A percentile compares a stretch with the other conserved stretches of the same genome.
Evolutionary conservation across 1,140 invertebrate genomes (phyloP).

Genomic region (Leptonema lineaticorne): DNA sequence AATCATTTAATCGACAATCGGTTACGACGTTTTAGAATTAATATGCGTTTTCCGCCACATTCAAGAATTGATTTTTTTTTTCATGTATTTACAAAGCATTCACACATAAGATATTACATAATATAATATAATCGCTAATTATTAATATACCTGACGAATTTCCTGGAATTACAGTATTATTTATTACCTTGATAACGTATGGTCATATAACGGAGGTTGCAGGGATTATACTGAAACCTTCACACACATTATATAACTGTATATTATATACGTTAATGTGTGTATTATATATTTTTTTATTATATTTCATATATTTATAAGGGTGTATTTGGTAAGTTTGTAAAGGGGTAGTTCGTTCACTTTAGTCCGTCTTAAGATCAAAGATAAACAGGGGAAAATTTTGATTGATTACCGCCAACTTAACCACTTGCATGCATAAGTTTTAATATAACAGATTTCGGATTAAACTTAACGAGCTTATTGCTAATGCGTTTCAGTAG

Average conservation of each 20-base stretch:
- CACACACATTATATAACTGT: neutral
- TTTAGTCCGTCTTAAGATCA: constrained; percentile 8
- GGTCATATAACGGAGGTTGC: too few species aligned
- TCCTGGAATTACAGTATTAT: neutral
- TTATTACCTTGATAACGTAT: too few species aligned
- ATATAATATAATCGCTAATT: too few species aligned
- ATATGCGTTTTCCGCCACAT: too few species aligned
- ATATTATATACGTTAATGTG: neutral
- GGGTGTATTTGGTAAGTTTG: neutral
- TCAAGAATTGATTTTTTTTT: too few species aligned
- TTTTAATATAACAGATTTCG: neutral
- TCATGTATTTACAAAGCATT: too few species aligned
- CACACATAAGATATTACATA: too few species aligned
- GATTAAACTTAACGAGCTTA: neutral
- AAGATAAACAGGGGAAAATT: constrained; percentile 17
- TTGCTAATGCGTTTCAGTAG: neutral
- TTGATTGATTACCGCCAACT: constrained; percentile 4
- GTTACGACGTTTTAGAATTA: too few species aligned
- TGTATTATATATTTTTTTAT: neutral
- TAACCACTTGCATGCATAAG: neutral
- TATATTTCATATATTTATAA: neutral
- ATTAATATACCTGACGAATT: neutral
- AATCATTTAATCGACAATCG: too few species aligned
- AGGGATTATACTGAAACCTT: neutral
- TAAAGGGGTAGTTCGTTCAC: neutral